Conservation (phyloP, 2,113 vertebrate species). For the Piaya cayana region DNA sequence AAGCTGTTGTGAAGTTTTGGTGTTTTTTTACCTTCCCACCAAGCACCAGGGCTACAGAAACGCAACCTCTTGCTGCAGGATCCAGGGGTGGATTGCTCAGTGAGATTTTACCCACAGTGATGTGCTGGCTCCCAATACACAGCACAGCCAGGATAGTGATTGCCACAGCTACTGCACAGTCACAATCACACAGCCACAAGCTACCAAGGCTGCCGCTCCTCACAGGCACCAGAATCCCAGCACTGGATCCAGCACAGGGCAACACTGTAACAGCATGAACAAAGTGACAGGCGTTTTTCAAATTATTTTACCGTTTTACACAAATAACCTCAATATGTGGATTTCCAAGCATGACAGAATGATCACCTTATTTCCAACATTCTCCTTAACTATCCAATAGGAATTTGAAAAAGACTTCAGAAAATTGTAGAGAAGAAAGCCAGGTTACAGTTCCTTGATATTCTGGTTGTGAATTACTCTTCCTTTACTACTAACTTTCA, state of each 20-base stretch:
- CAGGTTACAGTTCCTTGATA: not conserved
- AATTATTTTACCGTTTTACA: not conserved
- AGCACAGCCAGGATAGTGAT: not conserved
- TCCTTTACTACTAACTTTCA: not conserved
- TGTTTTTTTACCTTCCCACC: not conserved
- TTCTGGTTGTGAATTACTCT: not conserved
- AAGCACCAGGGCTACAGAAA: not conserved
- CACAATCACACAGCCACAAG: not conserved
- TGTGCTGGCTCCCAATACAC: not conserved
- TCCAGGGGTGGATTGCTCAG: not conserved
- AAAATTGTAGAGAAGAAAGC: not conserved
- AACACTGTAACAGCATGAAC: not conserved
- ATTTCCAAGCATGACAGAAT: not conserved
- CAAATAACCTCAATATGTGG: not conserved
- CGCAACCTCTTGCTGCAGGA: not conserved
- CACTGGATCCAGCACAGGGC: no score
- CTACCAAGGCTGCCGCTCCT: not conserved
- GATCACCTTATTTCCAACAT: not conserved
- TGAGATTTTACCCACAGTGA: rapidly evolving
- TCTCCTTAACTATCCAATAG: not conserved
- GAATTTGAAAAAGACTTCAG: not conserved
- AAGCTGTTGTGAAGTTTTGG: not conserved
- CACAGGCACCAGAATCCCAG: not conserved
- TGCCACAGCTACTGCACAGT: rapidly evolving
- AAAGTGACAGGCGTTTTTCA: rapidly evolving